A percentile compares a stretch with the other conserved stretches of the same genome.
These are phyloP conservation scores for Monopis laevigella DNA, from an alignment of 2,888 invertebrate genomes.

Conservation along the genomic window DNA sequence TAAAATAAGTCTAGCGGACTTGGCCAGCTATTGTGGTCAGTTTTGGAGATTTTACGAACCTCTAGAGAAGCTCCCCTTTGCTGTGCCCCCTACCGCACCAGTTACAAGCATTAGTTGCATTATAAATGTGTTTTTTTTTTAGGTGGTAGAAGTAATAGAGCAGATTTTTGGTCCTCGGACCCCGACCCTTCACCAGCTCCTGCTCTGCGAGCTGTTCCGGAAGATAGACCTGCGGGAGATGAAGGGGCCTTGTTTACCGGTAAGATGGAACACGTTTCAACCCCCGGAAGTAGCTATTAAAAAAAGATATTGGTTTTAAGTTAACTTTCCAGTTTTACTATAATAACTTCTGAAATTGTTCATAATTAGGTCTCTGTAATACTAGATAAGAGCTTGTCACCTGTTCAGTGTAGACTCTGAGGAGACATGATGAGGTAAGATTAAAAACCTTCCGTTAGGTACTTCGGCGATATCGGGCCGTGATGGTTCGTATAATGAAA, in stretches of 20 bases:
- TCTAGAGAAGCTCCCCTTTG: too few species aligned
- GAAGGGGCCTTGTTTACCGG: slow-evolving; percentile 82
- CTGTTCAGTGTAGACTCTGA: too few species aligned
- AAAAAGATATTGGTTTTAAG: neutral
- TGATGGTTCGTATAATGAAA: too few species aligned
- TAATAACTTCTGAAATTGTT: too few species aligned
- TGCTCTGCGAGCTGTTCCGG: slow-evolving; percentile 85
- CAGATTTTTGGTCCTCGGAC: slow-evolving; percentile 80
- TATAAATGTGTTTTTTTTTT: slow-evolving; percentile 13
- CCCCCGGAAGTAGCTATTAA: too few species aligned
- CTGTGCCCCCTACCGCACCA: neutral
- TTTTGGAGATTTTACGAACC: too few species aligned
- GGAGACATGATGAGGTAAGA: too few species aligned
- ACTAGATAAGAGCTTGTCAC: too few species aligned
- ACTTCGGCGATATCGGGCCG: too few species aligned
- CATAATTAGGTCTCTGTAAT: too few species aligned
- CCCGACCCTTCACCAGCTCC: slow-evolving; percentile 81
- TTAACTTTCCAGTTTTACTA: too few species aligned
- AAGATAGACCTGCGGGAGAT: slow-evolving; percentile 90
- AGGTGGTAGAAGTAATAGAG: slow-evolving; percentile 82
- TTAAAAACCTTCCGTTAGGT: too few species aligned
- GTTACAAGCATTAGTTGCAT: neutral
- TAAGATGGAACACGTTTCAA: slow-evolving; percentile 28
- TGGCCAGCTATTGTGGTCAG: neutral
- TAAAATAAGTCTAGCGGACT: neutral